Base-by-base conservation (phyloP, 1,140 invertebrate species). In the Glomeris maerens region DNA sequence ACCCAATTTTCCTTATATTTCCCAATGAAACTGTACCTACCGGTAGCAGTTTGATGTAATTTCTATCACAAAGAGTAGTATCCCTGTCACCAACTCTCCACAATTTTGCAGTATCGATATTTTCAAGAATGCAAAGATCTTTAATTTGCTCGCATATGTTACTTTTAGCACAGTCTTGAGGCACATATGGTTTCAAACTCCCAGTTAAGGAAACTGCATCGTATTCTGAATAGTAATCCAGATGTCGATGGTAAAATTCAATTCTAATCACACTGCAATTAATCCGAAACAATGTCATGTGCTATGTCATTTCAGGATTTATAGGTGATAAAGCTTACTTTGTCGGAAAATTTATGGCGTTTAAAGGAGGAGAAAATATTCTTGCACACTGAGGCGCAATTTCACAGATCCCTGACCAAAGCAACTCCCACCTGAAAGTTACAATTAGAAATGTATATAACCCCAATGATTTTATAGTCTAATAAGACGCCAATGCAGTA, bases 391-490 rank as follows among this genome's bases (percentile, higher is more conserved):
- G 73, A 3, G 81, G 78, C 47, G 70, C 67, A 25, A n/a, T n/a
- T n/a, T n/a, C n/a, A n/a, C n/a, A n/a, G n/a, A n/a, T n/a, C n/a
- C 80, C 79, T 64, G 79, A 78, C 84, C 84, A 91, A 40, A 91
- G 66, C 42, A 80, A 70, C 36, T 74, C 67, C 88, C 88, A 91
- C 47, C 62, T 62, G 47, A 20, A 57, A 55, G 38, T 47, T 41
- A 27, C 50, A 27, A 52, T 40, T 36, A n/a, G 31, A 10, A n/a
- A 13, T 36, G 10, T 47, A 22, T 1, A 45, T 2, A 41, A 45
- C 23, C 27, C 31, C 10, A 36, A 36, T 36, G 31, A 44, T 17
- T 7, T 22, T 20, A 44, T 44, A 10, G 10, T 44, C 17, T 20
- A 44, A 20, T 7, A 21, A 44, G 7, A 20, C 17, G 7, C 20